Evolutionary conservation across 2,888 invertebrate species (phyloP), one percentile per base, ranked within the genome.

Genomic region (Ptychoptera contaminata): DNA sequence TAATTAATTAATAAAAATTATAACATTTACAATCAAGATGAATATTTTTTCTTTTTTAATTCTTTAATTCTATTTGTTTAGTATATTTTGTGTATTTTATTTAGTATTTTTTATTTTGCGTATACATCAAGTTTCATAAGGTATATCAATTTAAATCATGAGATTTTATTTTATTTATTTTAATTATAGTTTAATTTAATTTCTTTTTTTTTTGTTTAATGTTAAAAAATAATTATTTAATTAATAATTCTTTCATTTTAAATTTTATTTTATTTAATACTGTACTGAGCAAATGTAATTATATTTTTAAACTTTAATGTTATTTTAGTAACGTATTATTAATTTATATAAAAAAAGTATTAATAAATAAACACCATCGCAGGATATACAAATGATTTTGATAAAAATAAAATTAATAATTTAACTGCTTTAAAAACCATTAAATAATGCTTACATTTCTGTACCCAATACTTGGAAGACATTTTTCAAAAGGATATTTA

Each of bases 101-200:
- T 41, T 36, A 5, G 8, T 8, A 12, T 36, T 36, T 12, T 36
- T 36, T 30, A 16, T 37, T 16, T 40, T 42, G 42, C 42, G 42
- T 42, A 42, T 42, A 42, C 42, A 42, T 42, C 30, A 30, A 42
- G 35, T 42, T 35, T 35, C 42, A 42, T 11, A 32, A 23, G 23
- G 23, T 23, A 23, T 23, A 23, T 23, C 23, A 11, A 32, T 32
- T 32, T 32, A 7, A 9, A 11, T 32, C n/a, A n/a, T 32, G 9
- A 11, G 32, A 32, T 32, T 32, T n/a, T n/a, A 23, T 30, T 42
- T 11, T 35, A 12, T 11, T 10, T 40, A 15, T 11, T 40, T 40
- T 31, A 10, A 31, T 30, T 40, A 36, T 5, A 12, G 2, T 40
- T 41, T 32, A 29, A 12, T 8, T 42, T 42, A 31, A 41, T 10